These are phyloP conservation scores for Odocoileus virginianus DNA, from an alignment of 2,113 vertebrate species.

Conservation along the genomic window DNA sequence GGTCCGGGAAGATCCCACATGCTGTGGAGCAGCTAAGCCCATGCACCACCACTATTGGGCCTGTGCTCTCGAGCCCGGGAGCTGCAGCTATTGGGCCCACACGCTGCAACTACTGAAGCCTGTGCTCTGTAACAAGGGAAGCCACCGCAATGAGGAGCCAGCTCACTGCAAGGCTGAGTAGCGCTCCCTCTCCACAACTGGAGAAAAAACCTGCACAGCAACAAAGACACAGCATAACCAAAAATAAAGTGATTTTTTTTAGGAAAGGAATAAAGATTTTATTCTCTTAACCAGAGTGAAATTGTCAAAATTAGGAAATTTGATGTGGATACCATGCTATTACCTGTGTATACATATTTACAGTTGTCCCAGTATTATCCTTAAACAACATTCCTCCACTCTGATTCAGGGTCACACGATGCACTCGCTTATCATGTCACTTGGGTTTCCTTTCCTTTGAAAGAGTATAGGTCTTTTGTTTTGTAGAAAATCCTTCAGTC, in stretches of 20 bases:
- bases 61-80: background rate
- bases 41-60: background rate
- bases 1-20: background rate
- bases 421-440: background rate
- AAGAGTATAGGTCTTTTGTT: background rate
- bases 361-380: no score
- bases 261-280: background rate
- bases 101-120: background rate
- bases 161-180: background rate
- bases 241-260: background rate
- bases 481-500: background rate
- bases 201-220: background rate
- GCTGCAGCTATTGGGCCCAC: background rate
- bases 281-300: background rate
- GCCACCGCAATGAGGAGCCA: background rate
- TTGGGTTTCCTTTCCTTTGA: background rate
- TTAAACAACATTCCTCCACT: background rate
- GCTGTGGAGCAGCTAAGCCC: background rate
- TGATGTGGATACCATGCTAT: background rate
- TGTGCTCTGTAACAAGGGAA: background rate
- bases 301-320: background rate
- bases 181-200: background rate
- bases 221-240: background rate
- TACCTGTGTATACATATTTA: background rate
- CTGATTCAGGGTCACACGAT: background rate